These are phyloP conservation scores for Phocoena phocoena DNA, from an alignment of 2,113 vertebrate genomes.

Conservation along the genomic window DNA sequence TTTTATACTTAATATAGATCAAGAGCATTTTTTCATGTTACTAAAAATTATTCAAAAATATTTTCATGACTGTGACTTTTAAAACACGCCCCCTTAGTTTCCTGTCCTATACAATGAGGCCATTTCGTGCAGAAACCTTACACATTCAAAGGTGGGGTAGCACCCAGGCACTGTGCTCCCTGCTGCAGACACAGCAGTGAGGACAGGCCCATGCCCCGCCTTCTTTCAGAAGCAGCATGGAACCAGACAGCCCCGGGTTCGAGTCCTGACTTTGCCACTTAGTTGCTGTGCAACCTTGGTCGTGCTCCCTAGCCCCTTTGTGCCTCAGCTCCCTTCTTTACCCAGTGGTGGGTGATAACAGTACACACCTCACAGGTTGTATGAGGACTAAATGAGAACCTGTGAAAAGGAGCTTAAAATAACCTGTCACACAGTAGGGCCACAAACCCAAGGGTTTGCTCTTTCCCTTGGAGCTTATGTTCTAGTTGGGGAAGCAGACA, in stretches of 20 bases:
- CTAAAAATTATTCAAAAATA: no score
- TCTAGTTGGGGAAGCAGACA: not conserved
- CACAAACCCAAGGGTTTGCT: not conserved
- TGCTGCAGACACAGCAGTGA: not conserved
- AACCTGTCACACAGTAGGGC: not conserved
- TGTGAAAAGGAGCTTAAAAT: not conserved
- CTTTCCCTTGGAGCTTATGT: not conserved
- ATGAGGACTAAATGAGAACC: not conserved
- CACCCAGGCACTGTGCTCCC: rapidly evolving
- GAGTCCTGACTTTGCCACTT: not conserved
- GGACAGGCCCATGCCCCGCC: not conserved
- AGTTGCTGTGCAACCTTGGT: not conserved
- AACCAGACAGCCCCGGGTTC: not conserved
- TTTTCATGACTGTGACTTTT: not conserved
- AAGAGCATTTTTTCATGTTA: not conserved
- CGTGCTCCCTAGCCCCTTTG: not conserved
- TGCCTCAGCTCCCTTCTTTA: not conserved
- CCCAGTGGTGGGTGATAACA: not conserved
- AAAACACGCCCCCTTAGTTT: not conserved
- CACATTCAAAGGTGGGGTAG: not conserved
- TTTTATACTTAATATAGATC: not conserved
- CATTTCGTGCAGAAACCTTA: not conserved
- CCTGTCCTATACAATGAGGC: not conserved
- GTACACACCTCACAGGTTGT: not conserved
- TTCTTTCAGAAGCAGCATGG: not conserved